Conservation (phyloP, 2,113 vertebrate genomes). For the Leucosticte australis region DNA sequence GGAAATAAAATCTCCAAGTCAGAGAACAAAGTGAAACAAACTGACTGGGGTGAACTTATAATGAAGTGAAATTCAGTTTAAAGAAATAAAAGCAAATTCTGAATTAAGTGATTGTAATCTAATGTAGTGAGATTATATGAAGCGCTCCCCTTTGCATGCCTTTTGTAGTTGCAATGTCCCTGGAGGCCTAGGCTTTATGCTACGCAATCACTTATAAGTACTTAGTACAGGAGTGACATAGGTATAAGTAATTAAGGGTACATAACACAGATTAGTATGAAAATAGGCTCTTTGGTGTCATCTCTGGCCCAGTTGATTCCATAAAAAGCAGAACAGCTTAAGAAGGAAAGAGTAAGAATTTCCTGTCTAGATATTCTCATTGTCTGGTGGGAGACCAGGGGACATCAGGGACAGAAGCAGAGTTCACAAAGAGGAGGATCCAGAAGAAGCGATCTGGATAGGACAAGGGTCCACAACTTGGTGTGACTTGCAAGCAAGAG, state of each 20-base stretch:
- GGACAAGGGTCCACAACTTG: background rate
- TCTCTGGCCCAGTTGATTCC: accelerated
- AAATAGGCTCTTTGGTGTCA: background rate
- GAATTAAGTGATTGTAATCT: background rate
- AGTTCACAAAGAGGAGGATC: background rate
- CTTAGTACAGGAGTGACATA: background rate
- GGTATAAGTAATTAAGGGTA: background rate
- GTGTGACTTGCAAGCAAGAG: background rate
- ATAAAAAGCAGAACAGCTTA: background rate
- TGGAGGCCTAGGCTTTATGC: background rate
- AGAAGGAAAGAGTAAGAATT: background rate
- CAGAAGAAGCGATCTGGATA: accelerated
- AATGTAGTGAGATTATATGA: background rate
- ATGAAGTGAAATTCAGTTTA: background rate
- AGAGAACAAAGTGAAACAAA: background rate
- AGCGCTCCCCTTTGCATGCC: background rate
- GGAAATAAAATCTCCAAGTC: background rate
- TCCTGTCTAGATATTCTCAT: background rate
- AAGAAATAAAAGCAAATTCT: background rate
- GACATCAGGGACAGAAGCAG: background rate
- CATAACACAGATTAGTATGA: background rate
- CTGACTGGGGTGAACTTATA: background rate
- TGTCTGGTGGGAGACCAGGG: background rate
- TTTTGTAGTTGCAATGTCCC: background rate
- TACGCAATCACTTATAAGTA: background rate